phyloP scores from a whole-genome alignment of 2,113 vertebrate genomes.

The Cichladusa arquata region DNA sequence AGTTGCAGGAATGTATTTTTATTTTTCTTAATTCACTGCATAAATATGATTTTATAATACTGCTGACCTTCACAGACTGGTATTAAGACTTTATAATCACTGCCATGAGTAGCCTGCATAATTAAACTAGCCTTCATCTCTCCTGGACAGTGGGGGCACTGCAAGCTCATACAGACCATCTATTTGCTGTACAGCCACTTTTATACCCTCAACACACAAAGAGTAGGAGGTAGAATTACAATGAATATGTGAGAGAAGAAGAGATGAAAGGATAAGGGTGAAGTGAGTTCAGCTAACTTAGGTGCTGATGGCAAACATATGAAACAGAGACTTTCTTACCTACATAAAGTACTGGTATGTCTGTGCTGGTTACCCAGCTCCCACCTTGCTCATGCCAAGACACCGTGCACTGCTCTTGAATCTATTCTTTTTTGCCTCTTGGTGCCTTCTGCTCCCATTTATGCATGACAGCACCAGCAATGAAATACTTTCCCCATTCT shows the following conservation, averaged over 20 bases:
- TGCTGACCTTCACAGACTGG: background rate
- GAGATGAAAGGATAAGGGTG: background rate
- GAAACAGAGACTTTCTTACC: background rate
- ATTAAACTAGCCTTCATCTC: background rate
- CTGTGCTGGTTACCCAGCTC: background rate
- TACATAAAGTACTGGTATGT: background rate
- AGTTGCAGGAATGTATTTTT: conserved; percentile 20
- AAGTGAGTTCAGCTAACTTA: background rate
- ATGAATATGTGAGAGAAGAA: background rate
- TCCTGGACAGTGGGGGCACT: background rate
- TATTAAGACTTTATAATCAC: conserved; percentile 25
- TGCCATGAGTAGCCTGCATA: background rate
- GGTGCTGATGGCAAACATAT: background rate
- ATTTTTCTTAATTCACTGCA: background rate
- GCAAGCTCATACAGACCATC: background rate
- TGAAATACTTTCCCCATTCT: background rate
- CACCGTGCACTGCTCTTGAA: background rate
- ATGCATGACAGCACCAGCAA: background rate
- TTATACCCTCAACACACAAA: background rate
- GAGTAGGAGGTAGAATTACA: background rate
- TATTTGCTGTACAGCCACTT: background rate
- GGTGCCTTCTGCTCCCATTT: background rate
- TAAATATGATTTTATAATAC: conserved; percentile 41
- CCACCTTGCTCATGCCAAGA: background rate
- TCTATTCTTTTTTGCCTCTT: background rate